These are phyloP conservation scores for Hemibagrus guttatus DNA, from an alignment of 2,797 vertebrate species.

Conservation along the genomic window DNA sequence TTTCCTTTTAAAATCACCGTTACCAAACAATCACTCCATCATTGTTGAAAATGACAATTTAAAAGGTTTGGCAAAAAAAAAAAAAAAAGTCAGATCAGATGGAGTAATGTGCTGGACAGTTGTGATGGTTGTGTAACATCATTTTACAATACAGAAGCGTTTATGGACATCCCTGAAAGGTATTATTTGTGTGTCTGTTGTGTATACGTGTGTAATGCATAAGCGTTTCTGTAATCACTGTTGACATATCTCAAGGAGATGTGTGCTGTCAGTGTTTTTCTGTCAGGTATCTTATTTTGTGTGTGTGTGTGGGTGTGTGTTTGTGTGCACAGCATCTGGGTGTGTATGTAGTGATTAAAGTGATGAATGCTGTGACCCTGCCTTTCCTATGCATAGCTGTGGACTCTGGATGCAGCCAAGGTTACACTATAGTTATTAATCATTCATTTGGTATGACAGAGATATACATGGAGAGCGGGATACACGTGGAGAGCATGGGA, in stretches of 20 bases:
- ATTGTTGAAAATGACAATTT: too few relatives aligned
- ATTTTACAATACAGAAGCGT: neutral
- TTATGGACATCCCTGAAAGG: neutral
- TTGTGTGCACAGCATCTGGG: constrained; percentile 58
- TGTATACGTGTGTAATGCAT: neutral
- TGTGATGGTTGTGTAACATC: neutral
- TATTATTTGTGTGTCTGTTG: neutral
- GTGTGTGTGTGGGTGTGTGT: constrained; percentile 11
- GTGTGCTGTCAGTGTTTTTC: neutral
- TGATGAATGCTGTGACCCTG: constrained; percentile 73
- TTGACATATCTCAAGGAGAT: neutral
- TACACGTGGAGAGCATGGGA: constrained; percentile 33
- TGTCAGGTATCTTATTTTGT: neutral
- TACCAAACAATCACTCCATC: too few relatives aligned
- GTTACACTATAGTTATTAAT: constrained; percentile 69
- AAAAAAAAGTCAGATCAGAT: neutral
- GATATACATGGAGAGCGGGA: neutral
- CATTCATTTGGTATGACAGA: constrained; percentile 65
- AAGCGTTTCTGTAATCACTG: neutral
- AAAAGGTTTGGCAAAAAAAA: neutral
- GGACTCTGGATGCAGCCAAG: constrained; percentile 66
- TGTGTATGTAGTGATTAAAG: constrained; percentile 68
- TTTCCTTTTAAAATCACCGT: neutral
- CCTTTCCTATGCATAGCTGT: constrained; percentile 61
- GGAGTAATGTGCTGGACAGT: too few relatives aligned